Evolutionary conservation across 2,888 invertebrate genomes (phyloP).

Genomic region (Matsumyia berberina): DNA sequence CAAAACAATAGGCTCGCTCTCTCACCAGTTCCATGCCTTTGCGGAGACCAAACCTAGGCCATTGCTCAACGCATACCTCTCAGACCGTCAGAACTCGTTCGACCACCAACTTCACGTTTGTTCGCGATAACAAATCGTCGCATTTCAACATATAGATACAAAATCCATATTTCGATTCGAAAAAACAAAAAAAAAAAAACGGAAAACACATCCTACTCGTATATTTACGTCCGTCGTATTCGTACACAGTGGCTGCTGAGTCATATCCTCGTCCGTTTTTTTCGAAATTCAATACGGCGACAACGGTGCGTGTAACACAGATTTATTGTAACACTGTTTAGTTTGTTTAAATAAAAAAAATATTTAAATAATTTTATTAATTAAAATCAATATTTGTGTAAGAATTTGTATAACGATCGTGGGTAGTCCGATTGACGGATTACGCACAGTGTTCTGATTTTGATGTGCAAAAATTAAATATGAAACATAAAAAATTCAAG

Average conservation of each 20-base stretch:
- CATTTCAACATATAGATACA: constrained; percentile 39
- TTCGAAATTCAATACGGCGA: constrained; percentile 17
- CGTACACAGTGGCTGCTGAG: constrained; percentile 60
- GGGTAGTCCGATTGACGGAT: constrained; percentile 12
- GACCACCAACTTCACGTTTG: constrained; percentile 67
- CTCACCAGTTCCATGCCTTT: constrained; percentile 18
- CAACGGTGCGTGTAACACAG: constrained; percentile 49
- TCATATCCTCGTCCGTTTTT: constrained; percentile 52
- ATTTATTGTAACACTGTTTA: constrained; percentile 18
- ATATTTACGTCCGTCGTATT: constrained; percentile 57
- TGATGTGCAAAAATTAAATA: neutral
- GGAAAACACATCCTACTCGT: constrained; percentile 30
- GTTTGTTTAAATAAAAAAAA: neutral
- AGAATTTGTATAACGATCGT: constrained; percentile 11
- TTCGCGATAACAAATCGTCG: constrained; percentile 53
- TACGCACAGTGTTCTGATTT: constrained; percentile 36
- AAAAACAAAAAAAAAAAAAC: constrained; percentile 25
- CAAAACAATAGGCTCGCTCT: constrained; percentile 22
- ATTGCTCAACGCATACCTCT: constrained; percentile 60
- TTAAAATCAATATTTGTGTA: constrained; percentile 19
- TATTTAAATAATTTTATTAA: neutral
- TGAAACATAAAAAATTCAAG: constrained; percentile 10
- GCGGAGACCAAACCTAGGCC: constrained; percentile 33
- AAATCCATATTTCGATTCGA: constrained; percentile 58
- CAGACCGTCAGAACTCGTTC: constrained; percentile 73